phyloP scores from a whole-genome alignment of 2,888 invertebrate species.

The Eupithecia inturbata region DNA sequence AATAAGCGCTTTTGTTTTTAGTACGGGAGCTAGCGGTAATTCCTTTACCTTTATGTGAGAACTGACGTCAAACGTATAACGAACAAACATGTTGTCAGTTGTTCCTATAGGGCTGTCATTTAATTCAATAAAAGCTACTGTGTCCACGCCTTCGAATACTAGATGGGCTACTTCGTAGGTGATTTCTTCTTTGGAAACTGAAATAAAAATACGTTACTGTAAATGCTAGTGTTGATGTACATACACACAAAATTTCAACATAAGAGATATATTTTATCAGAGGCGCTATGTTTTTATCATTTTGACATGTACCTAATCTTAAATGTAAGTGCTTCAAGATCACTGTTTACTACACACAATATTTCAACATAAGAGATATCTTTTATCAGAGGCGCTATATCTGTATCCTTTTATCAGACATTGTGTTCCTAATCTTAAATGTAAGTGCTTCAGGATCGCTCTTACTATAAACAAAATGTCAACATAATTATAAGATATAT shows the following conservation, averaged over 20 bases:
- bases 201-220: constrained; percentile 35
- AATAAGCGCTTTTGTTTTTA: background rate
- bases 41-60: constrained; percentile 78
- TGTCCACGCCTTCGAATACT: constrained; percentile 94
- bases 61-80: constrained; percentile 89
- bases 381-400: background rate
- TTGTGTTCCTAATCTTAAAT: too few relatives aligned
- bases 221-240: background rate
- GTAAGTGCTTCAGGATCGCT: too few relatives aligned
- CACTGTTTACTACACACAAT: too few relatives aligned
- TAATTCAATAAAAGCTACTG: constrained; percentile 89
- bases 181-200: constrained; percentile 61
- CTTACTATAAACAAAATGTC: too few relatives aligned
- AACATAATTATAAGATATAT: too few relatives aligned
- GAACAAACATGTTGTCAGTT: constrained; percentile 93
- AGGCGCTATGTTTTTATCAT: background rate
- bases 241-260: too few relatives aligned
- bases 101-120: constrained; percentile 87
- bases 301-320: background rate
- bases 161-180: constrained; percentile 68
- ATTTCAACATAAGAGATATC: background rate
- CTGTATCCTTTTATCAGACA: background rate
- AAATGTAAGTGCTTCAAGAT: too few relatives aligned
- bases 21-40: background rate
- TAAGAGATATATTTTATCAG: background rate